A percentile compares a stretch with the other conserved stretches of the same genome.
Evolutionary conservation across 2,797 vertebrate genomes (phyloP).

Genomic region (Manis pentadactyla): DNA sequence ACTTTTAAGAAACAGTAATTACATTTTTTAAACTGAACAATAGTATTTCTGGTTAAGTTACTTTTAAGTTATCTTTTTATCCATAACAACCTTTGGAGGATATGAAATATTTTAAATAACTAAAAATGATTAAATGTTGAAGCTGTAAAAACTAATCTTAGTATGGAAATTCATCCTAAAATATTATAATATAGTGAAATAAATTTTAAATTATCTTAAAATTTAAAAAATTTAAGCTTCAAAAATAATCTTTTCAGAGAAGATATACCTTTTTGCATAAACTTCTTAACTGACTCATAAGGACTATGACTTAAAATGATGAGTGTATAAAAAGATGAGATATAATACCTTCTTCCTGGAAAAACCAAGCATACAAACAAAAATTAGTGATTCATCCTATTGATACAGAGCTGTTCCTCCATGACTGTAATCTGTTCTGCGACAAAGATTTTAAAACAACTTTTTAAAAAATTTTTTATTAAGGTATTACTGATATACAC

Average conservation of each 20-base stretch:
- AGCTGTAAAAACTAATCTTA: slow-evolving; percentile 42
- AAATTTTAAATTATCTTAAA: background rate
- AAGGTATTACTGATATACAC: too few species aligned
- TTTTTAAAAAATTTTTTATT: background rate
- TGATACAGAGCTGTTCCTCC: background rate
- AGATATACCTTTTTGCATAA: background rate
- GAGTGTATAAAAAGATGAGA: background rate
- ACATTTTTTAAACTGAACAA: background rate
- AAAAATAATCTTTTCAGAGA: background rate
- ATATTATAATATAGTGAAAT: slow-evolving; percentile 26
- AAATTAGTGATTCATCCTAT: background rate
- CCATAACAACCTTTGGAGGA: background rate
- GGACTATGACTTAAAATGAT: background rate
- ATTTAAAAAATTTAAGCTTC: too few species aligned
- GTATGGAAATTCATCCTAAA: slow-evolving; percentile 21
- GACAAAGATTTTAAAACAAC: background rate
- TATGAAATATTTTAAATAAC: slow-evolving; percentile 23
- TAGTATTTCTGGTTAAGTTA: slow-evolving; percentile 29
- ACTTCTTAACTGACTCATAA: background rate
- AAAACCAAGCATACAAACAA: slow-evolving; percentile 8
- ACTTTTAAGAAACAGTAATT: slow-evolving; percentile 8
- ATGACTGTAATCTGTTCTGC: background rate
- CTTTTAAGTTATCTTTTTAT: slow-evolving; percentile 9
- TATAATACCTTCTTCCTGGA: background rate
- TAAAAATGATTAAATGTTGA: background rate